A percentile compares a stretch with the other conserved stretches of the same genome.
Conservation (phyloP, 2,797 vertebrate genomes). For the Hippocampus kuda region DNA sequence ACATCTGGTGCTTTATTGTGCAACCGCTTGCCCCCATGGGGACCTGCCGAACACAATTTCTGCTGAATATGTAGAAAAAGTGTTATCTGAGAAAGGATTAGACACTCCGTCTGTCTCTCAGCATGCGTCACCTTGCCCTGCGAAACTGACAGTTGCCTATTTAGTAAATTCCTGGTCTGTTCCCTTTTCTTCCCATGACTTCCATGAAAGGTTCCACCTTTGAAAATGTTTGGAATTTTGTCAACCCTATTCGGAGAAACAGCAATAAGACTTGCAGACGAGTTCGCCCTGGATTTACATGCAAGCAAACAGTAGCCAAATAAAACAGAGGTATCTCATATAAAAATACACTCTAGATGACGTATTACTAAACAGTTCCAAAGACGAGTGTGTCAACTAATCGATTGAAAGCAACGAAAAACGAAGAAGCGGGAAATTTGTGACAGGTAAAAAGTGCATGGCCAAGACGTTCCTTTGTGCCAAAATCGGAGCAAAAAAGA, state of each 20-base stretch:
- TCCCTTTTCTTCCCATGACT: background rate
- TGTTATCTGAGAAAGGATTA: background rate
- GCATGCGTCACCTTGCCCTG: background rate
- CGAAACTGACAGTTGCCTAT: background rate
- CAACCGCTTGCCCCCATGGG: background rate
- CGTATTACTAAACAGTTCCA: constrained; percentile 16
- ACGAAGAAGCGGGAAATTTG: background rate
- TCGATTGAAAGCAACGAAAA: constrained; percentile 6
- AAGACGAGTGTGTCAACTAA: constrained; percentile 28
- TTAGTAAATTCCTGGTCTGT: too few relatives aligned
- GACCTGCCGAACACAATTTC: background rate
- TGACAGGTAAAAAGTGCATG: background rate
- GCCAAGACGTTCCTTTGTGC: background rate
- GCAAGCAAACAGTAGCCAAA: background rate
- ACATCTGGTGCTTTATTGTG: constrained; percentile 14
- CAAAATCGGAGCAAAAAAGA: background rate
- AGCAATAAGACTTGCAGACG: constrained; percentile 8
- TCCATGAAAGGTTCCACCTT: background rate
- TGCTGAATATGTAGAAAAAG: background rate
- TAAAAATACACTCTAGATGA: constrained; percentile 28
- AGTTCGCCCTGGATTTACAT: constrained; percentile 21
- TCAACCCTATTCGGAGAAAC: background rate
- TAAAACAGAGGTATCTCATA: constrained; percentile 57
- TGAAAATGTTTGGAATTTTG: background rate
- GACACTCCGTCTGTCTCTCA: background rate